Conservation (phyloP, 1,140 invertebrate genomes). For the Helicoverpa armigera region DNA sequence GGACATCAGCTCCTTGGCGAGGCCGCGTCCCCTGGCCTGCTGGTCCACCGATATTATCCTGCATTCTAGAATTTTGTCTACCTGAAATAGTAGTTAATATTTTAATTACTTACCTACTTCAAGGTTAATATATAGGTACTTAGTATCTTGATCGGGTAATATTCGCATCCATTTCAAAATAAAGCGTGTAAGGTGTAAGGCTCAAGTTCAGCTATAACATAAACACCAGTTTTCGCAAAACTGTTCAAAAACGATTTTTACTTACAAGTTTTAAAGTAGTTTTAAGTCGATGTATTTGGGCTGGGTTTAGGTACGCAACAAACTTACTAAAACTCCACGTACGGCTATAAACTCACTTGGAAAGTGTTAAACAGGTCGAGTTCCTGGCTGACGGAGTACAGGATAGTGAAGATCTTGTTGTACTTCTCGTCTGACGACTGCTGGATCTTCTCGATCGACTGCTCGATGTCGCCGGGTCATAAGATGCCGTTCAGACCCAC, state of each 20-base stretch:
- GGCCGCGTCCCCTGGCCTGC: constrained; percentile 89
- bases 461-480: constrained; percentile 83
- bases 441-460: constrained; percentile 78
- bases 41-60: constrained; percentile 92
- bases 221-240: too few species aligned
- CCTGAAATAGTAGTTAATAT: constrained; percentile 61
- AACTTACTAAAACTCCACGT: neutral
- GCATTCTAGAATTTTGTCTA: constrained; percentile 92
- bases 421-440: constrained; percentile 78
- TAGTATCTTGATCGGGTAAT: neutral
- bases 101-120: too few species aligned
- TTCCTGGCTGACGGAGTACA: constrained; percentile 78
- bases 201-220: too few species aligned
- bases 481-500: constrained; percentile 81
- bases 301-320: too few species aligned
- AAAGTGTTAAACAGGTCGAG: constrained; percentile 86
- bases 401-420: constrained; percentile 82
- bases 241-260: too few species aligned
- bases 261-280: too few species aligned
- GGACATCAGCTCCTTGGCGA: constrained; percentile 90
- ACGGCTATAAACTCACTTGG: constrained; percentile 53
- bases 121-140: too few species aligned
- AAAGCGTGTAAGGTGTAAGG: too few species aligned
- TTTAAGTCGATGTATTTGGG: too few species aligned
- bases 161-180: neutral